These are phyloP conservation scores for Myodes glareolus DNA, from an alignment of 2,113 vertebrate species.

Conservation along the genomic window DNA sequence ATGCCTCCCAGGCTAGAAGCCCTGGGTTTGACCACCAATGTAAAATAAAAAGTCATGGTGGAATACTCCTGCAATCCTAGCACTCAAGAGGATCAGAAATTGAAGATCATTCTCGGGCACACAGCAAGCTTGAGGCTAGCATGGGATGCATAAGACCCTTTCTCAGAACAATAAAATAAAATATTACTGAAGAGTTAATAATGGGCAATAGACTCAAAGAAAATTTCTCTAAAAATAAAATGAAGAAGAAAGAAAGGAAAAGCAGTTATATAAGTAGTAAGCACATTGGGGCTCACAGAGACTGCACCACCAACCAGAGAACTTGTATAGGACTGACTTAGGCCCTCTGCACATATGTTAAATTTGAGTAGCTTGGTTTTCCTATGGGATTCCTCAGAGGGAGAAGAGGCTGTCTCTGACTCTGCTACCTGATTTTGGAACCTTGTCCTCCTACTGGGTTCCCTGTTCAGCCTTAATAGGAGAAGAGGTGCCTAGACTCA, in stretches of 20 bases:
- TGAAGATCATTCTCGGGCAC: neutral
- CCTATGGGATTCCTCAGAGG: neutral
- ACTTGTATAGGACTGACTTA: neutral
- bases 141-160: too few species aligned
- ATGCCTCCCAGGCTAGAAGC: neutral
- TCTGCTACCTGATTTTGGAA: neutral
- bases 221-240: neutral
- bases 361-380: neutral
- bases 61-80: neutral
- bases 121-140: neutral
- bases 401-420: neutral
- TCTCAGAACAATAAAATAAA: neutral
- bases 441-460: neutral
- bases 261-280: neutral
- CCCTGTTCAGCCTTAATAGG: neutral
- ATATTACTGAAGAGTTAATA: neutral
- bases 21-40: neutral
- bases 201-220: neutral
- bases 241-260: neutral
- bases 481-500: neutral
- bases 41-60: neutral
- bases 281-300: neutral
- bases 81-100: neutral
- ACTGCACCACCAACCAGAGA: neutral
- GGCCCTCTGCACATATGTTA: neutral